Evolutionary conservation across 2,888 invertebrate genomes (phyloP), one percentile per base, ranked within the genome.

Genomic region (Malachius bipustulatus): DNA sequence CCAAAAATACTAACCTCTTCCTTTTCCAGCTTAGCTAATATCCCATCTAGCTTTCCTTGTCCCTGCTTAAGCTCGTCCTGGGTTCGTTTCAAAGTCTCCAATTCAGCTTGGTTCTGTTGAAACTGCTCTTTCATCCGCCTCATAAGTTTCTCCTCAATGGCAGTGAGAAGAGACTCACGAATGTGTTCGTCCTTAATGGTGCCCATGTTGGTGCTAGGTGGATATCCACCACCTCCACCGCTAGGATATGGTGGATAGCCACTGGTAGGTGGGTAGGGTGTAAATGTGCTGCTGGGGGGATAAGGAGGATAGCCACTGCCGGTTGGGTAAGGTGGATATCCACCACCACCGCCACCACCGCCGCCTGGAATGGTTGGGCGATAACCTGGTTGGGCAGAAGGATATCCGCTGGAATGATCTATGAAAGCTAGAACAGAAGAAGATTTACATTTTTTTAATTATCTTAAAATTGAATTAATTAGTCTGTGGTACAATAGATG

Each of bases 111-210:
- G 42, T 83, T 78, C 57, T 91, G 90, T 49, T 84, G 84, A 42
- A 87, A 82, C 52, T 85, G 83, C 54, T 97, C 96, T 49, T 82
- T 79, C 47, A 97, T 73, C 43, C 87, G 74, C 41, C 90, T 67
- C 49, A 82, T 73, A 45, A 98, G 63, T 63, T 93, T 94, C 58
- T 98, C 96, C 62, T 94, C 90, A 1, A 97, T 87, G 14, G 96
- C 97, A 37, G 93, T 90, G 11, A 94, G 64, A 13, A 98, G 66
- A 1, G 96, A 97, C 14, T 85, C 89, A 55, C 87, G 78, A 43
- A 98, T 88, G 57, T 96, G 93, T 56, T 94, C 91, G 51, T 94
- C 90, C 31, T 91, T 84, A 38, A 93, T 90, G n/a, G 89, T 89
- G 12, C 85, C 84, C n/a, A n/a, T n/a, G 11, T 69, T 68, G 37